Evolutionary conservation across 2,797 vertebrate genomes (phyloP).

Genomic region (Micropoecilia bifurca): DNA sequence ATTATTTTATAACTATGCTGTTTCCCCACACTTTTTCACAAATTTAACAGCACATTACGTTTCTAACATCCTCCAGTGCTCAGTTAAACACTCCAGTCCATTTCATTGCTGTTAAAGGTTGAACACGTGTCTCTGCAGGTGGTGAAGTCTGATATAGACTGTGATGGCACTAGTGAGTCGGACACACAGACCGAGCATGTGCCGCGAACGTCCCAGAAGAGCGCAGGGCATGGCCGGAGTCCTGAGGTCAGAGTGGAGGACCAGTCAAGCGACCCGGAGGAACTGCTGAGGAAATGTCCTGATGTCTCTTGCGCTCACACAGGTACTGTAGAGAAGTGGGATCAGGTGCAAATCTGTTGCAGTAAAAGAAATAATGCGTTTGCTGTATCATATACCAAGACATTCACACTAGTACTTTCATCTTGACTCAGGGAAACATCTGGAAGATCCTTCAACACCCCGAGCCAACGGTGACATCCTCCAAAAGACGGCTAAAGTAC

Average conservation of each 20-base stretch:
- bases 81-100: neutral
- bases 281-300: conserved; percentile 44
- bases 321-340: conserved; percentile 54
- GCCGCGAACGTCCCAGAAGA: conserved; percentile 18
- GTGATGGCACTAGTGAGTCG: conserved; percentile 79
- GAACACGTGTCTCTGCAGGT: conserved; percentile 62
- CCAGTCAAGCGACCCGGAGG: conserved; percentile 78
- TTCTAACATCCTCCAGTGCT: neutral
- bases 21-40: neutral
- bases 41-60: neutral
- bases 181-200: conserved; percentile 50
- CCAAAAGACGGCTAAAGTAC: conserved; percentile 96
- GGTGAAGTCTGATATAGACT: conserved; percentile 83
- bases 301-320: conserved; percentile 38
- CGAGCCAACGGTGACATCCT: conserved; percentile 77
- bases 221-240: conserved; percentile 42
- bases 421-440: conserved; percentile 28
- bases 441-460: conserved; percentile 40
- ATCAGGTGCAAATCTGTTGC: neutral
- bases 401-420: conserved; percentile 1
- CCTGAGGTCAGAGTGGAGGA: conserved; percentile 83
- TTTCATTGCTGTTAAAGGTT: neutral
- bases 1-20: too few species aligned
- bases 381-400: neutral
- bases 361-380: neutral